phyloP scores from a whole-genome alignment of 2,888 invertebrate species.

The Oscheius myriophilus region DNA sequence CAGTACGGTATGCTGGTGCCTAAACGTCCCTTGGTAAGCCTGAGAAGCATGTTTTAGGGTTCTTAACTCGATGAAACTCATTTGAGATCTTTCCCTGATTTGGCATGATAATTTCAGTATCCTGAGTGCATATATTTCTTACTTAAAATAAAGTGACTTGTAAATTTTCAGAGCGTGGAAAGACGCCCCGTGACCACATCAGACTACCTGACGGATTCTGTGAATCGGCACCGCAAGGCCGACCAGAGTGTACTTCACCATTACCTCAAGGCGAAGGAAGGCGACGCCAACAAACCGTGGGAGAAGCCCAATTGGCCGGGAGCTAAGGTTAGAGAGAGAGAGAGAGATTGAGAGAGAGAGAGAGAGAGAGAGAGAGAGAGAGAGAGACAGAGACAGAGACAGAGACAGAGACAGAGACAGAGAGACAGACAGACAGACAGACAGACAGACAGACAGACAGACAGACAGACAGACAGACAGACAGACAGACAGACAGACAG shows the following conservation, averaged over 20 bases:
- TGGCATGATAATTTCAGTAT: too few species aligned
- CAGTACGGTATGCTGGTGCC: slow-evolving; percentile 28
- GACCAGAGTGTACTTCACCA: slow-evolving; percentile 64
- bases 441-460: too few species aligned
- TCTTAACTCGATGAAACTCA: background rate
- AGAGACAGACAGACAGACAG: too few species aligned
- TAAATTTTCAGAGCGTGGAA: slow-evolving; percentile 63
- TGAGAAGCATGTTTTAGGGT: slow-evolving; percentile 15
- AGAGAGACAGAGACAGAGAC: too few species aligned
- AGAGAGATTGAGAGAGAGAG: too few species aligned
- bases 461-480: too few species aligned
- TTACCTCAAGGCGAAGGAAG: slow-evolving; percentile 66
- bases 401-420: too few species aligned
- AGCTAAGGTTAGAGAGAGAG: slow-evolving; percentile 51
- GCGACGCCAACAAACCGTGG: slow-evolving; percentile 70
- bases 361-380: too few species aligned
- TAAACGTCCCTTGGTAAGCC: slow-evolving; percentile 19
- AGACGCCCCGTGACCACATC: slow-evolving; percentile 66
- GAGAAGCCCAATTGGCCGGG: slow-evolving; percentile 69
- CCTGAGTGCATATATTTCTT: background rate
- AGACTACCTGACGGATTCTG: slow-evolving; percentile 67
- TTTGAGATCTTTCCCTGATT: too few species aligned
- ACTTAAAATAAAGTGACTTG: too few species aligned
- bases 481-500: too few species aligned
- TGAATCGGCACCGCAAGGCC: slow-evolving; percentile 67